Percentiles rank a stretch among this genome's conserved stretches.
phyloP scores from a whole-genome alignment of 1,140 invertebrate genomes.

The Meteorus sp. region DNA sequence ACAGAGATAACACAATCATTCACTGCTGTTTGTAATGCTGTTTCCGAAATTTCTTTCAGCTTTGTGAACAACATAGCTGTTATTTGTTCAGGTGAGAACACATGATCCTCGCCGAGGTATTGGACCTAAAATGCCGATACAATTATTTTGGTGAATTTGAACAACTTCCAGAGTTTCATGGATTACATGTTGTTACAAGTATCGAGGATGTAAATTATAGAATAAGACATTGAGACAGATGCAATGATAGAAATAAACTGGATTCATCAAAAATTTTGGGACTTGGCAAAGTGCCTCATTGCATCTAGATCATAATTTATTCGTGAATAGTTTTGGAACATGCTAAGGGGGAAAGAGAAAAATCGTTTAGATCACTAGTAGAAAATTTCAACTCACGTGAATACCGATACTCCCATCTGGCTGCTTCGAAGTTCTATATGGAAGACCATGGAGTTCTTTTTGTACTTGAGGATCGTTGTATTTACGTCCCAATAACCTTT shows the following conservation, averaged over 20 bases:
- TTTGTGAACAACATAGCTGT: constrained; percentile 97
- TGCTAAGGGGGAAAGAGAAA: not conserved
- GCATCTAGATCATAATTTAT: too few relatives aligned
- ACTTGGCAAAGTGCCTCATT: too few relatives aligned
- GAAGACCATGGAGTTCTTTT: constrained; percentile 74
- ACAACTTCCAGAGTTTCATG: constrained; percentile 7
- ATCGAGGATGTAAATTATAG: too few relatives aligned
- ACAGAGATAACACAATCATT: constrained; percentile 98
- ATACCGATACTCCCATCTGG: constrained; percentile 77
- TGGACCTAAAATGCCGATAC: constrained; percentile 66
- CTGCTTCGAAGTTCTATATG: constrained; percentile 73
- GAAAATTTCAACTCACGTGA: constrained; percentile 61
- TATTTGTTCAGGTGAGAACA: constrained; percentile 94
- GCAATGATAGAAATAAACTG: too few relatives aligned
- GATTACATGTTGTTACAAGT: not conserved
- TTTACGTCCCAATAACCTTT: constrained; percentile 85
- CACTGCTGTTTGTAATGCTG: constrained; percentile 84
- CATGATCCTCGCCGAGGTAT: constrained; percentile 82
- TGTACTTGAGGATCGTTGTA: constrained; percentile 86
- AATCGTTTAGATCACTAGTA: not conserved
- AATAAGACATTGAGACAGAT: too few relatives aligned
- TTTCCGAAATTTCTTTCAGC: constrained; percentile 88
- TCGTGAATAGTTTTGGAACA: too few relatives aligned
- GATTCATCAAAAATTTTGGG: too few relatives aligned
- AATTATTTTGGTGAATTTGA: constrained; percentile 7